These are phyloP conservation scores for Uromys caudimaculatus DNA, from an alignment of 2,797 vertebrate species.

Conservation along the genomic window DNA sequence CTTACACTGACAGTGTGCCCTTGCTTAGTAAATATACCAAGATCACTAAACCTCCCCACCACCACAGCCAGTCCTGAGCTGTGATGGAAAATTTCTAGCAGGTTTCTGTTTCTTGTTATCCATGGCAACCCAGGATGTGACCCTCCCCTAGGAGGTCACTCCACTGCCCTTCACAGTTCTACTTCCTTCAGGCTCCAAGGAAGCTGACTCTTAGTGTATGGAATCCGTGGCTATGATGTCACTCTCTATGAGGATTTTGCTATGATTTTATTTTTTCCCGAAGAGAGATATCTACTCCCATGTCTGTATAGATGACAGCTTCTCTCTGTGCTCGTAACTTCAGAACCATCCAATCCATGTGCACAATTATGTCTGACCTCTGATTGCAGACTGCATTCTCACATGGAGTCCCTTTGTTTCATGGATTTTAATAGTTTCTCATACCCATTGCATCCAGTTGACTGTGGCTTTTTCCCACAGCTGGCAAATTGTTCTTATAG, in stretches of 20 bases:
- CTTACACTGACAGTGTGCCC: background rate
- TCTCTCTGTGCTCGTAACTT: background rate
- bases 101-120: background rate
- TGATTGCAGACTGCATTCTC: background rate
- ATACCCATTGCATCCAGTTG: background rate
- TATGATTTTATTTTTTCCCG: background rate
- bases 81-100: background rate
- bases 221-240: background rate
- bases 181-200: background rate
- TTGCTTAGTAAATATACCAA: constrained; percentile 29
- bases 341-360: background rate
- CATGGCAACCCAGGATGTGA: background rate
- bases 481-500: background rate
- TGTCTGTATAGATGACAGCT: background rate
- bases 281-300: background rate
- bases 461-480: background rate
- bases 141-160: background rate
- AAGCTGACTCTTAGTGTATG: background rate
- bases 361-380: background rate
- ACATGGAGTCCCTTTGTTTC: background rate
- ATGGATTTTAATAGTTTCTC: background rate
- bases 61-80: background rate
- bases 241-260: background rate
- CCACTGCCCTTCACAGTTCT: background rate
- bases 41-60: background rate